Conservation (phyloP, 2,113 vertebrate species). For the Trochalopteron elliotii region DNA sequence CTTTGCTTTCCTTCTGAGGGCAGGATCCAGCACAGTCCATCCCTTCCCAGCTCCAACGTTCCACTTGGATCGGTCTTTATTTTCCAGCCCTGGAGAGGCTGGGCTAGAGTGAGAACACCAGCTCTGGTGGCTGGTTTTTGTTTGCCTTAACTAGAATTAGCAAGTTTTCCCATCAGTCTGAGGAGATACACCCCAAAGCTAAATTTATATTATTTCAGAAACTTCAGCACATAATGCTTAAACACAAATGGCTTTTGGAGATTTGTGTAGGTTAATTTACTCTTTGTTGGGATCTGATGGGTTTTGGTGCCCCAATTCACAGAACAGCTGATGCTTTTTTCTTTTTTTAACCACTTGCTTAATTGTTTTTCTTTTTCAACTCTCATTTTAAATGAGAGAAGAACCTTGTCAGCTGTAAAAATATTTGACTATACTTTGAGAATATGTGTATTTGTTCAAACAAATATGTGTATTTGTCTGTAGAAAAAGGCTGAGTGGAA, state of each 20-base stretch:
- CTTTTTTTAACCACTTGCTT: neutral
- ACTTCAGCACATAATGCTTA: conserved; percentile 28
- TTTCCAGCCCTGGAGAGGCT: neutral
- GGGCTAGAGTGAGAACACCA: neutral
- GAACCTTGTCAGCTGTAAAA: conserved; percentile 20
- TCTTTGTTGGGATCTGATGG: neutral
- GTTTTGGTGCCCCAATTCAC: neutral
- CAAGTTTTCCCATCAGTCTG: neutral
- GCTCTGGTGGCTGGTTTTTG: neutral
- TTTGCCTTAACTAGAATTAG: neutral
- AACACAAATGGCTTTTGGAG: conserved; percentile 43
- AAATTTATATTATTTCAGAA: conserved; percentile 42
- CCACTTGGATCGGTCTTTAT: neutral
- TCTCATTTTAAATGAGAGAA: neutral
- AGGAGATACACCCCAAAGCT: neutral
- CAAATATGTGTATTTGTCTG: too few species aligned
- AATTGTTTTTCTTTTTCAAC: neutral
- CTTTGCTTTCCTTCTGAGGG: neutral
- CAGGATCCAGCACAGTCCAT: rapidly evolving
- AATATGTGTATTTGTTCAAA: neutral
- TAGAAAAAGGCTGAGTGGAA: neutral
- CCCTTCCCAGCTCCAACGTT: neutral
- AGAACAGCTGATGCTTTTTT: conserved; percentile 4
- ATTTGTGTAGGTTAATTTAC: conserved; percentile 3
- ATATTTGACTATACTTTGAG: neutral